These are phyloP conservation scores for Eurystomus glaucurus DNA, from an alignment of 2,797 vertebrate species.

Conservation along the genomic window DNA sequence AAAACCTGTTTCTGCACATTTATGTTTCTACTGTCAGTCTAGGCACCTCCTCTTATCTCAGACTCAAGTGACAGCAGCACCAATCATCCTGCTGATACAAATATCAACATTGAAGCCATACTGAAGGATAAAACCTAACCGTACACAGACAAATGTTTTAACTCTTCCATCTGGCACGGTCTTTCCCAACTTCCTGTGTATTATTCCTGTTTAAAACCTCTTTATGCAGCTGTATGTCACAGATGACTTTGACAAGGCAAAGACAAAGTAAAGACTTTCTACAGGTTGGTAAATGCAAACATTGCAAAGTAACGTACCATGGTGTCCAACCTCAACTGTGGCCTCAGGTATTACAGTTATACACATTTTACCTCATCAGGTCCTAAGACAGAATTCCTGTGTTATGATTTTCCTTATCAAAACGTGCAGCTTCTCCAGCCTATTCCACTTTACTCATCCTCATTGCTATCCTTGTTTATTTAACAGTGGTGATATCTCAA, in stretches of 20 bases:
- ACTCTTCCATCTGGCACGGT: neutral
- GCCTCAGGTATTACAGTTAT: neutral
- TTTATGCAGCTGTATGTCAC: neutral
- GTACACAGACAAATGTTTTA: neutral
- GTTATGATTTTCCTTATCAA: neutral
- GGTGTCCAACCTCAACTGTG: neutral
- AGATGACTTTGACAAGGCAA: neutral
- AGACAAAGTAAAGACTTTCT: neutral
- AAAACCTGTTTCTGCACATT: neutral
- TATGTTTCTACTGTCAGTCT: neutral
- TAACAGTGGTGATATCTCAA: neutral
- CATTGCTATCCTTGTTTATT: neutral
- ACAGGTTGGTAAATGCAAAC: rapidly evolving
- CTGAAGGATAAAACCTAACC: neutral
- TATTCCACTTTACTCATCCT: neutral
- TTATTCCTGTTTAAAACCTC: neutral
- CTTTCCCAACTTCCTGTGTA: neutral
- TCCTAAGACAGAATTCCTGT: neutral
- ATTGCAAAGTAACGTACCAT: neutral
- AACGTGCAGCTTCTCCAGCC: neutral
- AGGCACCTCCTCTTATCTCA: neutral
- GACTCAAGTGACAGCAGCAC: neutral
- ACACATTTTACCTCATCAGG: neutral
- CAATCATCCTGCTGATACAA: neutral
- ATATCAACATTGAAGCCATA: neutral